Evolutionary conservation across 2,113 vertebrate species (phyloP), one percentile per base, ranked within the genome.

Genomic region (Notarius lentiginosus): DNA sequence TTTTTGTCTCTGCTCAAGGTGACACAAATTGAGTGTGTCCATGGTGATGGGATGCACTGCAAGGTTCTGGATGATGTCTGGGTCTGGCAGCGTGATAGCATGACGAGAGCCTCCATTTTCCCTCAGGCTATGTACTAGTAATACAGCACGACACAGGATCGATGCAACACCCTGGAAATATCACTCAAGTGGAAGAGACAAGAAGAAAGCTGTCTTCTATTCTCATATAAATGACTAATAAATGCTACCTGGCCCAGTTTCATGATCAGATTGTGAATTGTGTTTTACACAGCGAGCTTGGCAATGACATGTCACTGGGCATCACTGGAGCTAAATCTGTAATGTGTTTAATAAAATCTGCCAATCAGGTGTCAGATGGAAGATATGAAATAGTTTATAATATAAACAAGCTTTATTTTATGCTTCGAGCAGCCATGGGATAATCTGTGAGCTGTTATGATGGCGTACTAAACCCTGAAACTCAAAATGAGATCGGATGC

Each of bases 1-100:
- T 61, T 82, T 86, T 61, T 9, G 6, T 47, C 58, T 51, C 68
- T 30, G 41, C 53, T 75, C 15, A 87, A 82, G 24, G 55, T 82
- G 79, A 85, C 79, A 83, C 68, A 75, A 87, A 82, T 82, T 65
- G 63, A 86, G 77, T 34, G 80, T 87, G 86, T 87, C 80, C 80
- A 83, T 76, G 58, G 80, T 82, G 86, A 73, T 47, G 18, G 76
- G 41, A 47, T 76, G 79, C 58, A 51, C 70, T n/a, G 10, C 20
- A 60, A 27, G 55, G 15, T 83, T 87, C 68, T 24, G n/a, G 41
- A 76, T 10, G 68, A 1, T 61, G 79, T 82, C 80, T 63, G 55
- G 65, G 58, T 82, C 79, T 55, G 47, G 85, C 66, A 73, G 55
- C 20, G 5, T 34, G 49, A 61, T 41, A 41, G 41, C 41, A 41